Evolutionary conservation across 1,140 invertebrate species (phyloP).

Genomic region (Dendrolimus kikuchii): DNA sequence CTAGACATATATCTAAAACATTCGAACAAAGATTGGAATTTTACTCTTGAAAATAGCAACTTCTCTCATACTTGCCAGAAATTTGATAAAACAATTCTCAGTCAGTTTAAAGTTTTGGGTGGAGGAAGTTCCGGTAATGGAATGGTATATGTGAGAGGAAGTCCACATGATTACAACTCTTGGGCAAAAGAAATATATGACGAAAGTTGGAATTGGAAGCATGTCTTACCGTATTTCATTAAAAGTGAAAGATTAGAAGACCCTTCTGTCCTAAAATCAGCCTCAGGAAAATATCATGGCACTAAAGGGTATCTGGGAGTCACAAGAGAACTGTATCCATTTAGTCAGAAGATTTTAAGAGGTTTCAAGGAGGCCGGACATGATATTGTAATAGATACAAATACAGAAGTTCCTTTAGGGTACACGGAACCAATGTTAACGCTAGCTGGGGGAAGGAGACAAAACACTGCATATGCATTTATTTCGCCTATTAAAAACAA

Average conservation of each 20-base stretch:
- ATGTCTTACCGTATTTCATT: constrained; percentile 11
- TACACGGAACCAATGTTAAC: constrained; percentile 1
- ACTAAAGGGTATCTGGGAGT: constrained; percentile 9
- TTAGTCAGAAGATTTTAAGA: constrained; percentile 5
- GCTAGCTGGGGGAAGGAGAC: constrained; percentile 32
- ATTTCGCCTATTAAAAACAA: constrained; percentile 63
- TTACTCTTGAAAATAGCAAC: background rate
- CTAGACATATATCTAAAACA: constrained; percentile 2
- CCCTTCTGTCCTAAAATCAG: constrained; percentile 1
- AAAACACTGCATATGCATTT: constrained; percentile 74
- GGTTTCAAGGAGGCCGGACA: constrained; percentile 9
- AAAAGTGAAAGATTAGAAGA: constrained; percentile 13
- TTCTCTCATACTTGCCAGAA: constrained; percentile 1
- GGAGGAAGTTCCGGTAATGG: constrained; percentile 8
- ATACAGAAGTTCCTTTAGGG: constrained; percentile 7
- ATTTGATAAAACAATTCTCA: background rate
- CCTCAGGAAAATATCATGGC: constrained; percentile 7
- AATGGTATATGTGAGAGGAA: constrained; percentile 4
- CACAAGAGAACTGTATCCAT: background rate
- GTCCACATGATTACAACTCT: constrained; percentile 7
- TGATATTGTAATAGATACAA: constrained; percentile 1
- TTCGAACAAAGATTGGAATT: constrained; percentile 10
- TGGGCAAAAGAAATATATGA: constrained; percentile 10
- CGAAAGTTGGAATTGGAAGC: constrained; percentile 12
- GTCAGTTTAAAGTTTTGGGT: constrained; percentile 11